A percentile compares a stretch with the other conserved stretches of the same genome.
Conservation (phyloP, 2,797 vertebrate genomes). For the Luscinia luscinia region DNA sequence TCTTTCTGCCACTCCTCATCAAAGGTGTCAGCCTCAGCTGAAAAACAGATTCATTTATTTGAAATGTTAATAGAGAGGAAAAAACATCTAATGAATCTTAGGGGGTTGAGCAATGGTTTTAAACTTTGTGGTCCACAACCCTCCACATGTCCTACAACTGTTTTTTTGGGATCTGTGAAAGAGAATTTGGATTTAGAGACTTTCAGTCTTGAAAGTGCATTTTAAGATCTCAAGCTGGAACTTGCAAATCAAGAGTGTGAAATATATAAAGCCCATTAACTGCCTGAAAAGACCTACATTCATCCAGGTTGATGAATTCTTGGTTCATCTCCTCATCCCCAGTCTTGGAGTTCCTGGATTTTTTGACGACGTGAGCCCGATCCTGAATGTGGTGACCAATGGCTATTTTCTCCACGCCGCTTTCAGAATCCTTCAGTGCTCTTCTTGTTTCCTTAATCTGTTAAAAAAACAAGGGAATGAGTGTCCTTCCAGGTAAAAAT, state of each 20-base stretch:
- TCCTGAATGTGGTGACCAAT: conserved; percentile 94
- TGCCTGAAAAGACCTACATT: conserved; percentile 79
- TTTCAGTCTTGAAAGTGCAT: neutral
- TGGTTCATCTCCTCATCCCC: conserved; percentile 91
- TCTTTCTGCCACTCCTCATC: conserved; percentile 90
- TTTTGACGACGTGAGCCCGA: conserved; percentile 88
- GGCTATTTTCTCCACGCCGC: conserved; percentile 89
- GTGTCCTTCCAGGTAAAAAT: neutral
- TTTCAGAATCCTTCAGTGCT: conserved; percentile 89
- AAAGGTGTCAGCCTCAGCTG: conserved; percentile 90
- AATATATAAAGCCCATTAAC: neutral
- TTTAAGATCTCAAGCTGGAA: neutral
- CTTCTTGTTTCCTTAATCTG: conserved; percentile 91
- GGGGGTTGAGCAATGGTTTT: neutral
- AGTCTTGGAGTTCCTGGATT: conserved; percentile 88
- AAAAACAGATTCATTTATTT: neutral
- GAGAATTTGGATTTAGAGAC: neutral
- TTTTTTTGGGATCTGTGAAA: neutral
- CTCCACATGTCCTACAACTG: neutral
- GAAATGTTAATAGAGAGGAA: neutral
- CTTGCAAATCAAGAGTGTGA: neutral
- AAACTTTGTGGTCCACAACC: neutral
- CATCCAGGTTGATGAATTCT: conserved; percentile 94
- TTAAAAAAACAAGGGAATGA: neutral
- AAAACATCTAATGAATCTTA: fast-evolving